A percentile compares a stretch with the other conserved stretches of the same genome.
Conservation (phyloP, 1,140 invertebrate species). For the Harpegnathos saltator region DNA sequence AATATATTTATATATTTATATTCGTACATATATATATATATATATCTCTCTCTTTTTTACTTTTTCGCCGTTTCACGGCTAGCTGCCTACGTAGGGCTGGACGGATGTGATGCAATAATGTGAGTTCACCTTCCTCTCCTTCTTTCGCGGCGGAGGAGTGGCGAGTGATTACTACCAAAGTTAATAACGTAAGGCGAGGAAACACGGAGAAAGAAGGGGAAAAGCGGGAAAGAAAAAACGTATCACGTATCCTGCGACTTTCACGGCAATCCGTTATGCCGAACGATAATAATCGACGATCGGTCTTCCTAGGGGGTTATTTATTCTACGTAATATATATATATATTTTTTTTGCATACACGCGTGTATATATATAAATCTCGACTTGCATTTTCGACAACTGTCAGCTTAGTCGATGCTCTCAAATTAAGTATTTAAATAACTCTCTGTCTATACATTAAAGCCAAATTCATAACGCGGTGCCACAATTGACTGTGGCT, state of each 20-base stretch:
- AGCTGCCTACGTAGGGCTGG: constrained; percentile 82
- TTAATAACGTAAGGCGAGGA: constrained; percentile 17
- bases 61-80: constrained; percentile 76
- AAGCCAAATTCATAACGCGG: neutral
- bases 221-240: constrained; percentile 17
- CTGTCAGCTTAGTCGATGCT: neutral
- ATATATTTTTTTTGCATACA: too few relatives aligned
- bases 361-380: neutral
- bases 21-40: constrained; percentile 65
- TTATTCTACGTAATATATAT: too few relatives aligned
- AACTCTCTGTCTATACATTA: neutral
- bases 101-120: constrained; percentile 79
- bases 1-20: constrained; percentile 74
- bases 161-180: constrained; percentile 24
- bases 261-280: constrained; percentile 32
- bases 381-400: neutral
- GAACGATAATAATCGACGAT: constrained; percentile 39
- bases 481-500: neutral
- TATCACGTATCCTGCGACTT: constrained; percentile 69
- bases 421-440: neutral
- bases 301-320: neutral
- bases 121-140: constrained; percentile 58
- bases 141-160: neutral
- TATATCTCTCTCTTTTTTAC: constrained; percentile 72
- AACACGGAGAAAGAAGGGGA: neutral